These are phyloP conservation scores for Lophotis ruficrista DNA, from an alignment of 2,113 vertebrate species.

Conservation along the genomic window DNA sequence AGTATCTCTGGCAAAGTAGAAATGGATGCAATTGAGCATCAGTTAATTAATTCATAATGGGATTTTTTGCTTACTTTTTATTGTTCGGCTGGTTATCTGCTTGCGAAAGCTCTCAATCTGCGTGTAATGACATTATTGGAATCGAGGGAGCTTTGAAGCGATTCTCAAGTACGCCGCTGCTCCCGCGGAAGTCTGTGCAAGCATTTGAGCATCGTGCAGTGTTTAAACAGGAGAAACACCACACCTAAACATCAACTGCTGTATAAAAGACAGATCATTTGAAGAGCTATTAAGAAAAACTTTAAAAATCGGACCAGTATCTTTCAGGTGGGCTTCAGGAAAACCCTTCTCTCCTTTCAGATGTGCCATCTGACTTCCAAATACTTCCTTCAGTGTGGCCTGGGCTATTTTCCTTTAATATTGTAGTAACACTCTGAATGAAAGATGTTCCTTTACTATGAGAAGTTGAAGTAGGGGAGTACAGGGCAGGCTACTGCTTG, in stretches of 20 bases:
- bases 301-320: not conserved
- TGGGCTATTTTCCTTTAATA: not conserved
- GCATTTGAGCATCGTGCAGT: not conserved
- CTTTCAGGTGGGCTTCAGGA: not conserved
- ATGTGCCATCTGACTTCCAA: not conserved
- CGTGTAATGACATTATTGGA: constrained; percentile 24
- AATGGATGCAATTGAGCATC: not conserved
- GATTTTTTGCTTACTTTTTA: constrained; percentile 1
- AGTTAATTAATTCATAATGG: constrained; percentile 54
- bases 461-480: not conserved
- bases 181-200: not conserved
- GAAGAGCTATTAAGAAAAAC: not conserved
- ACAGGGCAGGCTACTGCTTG: not conserved
- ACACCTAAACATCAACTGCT: not conserved
- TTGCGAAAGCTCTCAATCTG: not conserved
- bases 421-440: not conserved
- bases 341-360: not conserved
- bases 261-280: not conserved
- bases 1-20: not conserved
- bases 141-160: constrained; percentile 17
- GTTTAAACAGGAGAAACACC: not conserved
- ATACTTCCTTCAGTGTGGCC: not conserved
- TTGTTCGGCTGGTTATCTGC: constrained; percentile 21
- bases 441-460: not conserved
- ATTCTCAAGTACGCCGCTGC: not conserved